Base-by-base conservation (phyloP, 2,113 vertebrate genomes). In the Carassius carassius region DNA sequence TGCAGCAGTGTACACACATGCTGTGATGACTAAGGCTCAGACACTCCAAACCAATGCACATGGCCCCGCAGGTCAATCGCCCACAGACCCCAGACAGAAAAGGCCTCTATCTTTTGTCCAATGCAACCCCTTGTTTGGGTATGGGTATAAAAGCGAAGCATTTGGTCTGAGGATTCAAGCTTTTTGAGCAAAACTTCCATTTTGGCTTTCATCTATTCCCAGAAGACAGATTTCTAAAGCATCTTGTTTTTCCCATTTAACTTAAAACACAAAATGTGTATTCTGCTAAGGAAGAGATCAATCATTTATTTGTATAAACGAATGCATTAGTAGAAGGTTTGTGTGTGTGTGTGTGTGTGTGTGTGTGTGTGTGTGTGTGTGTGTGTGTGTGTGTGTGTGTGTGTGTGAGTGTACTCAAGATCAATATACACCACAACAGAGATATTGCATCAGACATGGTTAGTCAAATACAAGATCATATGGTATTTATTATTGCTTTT, bases 1-100 rank as follows among this genome's bases (percentile, higher is more conserved):
- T 90, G 81, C 88, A 54, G 49, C 89, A 91, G 85, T 90, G 89
- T 91, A 92, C 89, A 94, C 92, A 91, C 88, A 89, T 79, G 88
- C 87, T 84, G 87, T 85, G 87, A 84, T 89, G 86, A 87, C 81
- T 91, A 86, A 90, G 65, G n/a, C 78, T 75, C 77, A 81, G 25
- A 56, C 81, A 79, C 77, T 77, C 63, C 65, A 23, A 84, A 86
- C 25, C n/a, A 88, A 76, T 90, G 84, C 60, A 84, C 75, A 86
- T 83, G 79, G 67, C 44, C 37, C 60, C 78, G 47, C 84, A 86
- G 82, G 74, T 78, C 84, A 84, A 49, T 74, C 74, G 47, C 58
- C 58, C 83, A 72, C 70, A 78, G 58, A 21, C 63, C 41, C 41
- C 49, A 32, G 51, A 80, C 51, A 35, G 54, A 63, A 82, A 62